phyloP scores from a whole-genome alignment of 2,888 invertebrate species.

The Ectemnius lituratus region DNA sequence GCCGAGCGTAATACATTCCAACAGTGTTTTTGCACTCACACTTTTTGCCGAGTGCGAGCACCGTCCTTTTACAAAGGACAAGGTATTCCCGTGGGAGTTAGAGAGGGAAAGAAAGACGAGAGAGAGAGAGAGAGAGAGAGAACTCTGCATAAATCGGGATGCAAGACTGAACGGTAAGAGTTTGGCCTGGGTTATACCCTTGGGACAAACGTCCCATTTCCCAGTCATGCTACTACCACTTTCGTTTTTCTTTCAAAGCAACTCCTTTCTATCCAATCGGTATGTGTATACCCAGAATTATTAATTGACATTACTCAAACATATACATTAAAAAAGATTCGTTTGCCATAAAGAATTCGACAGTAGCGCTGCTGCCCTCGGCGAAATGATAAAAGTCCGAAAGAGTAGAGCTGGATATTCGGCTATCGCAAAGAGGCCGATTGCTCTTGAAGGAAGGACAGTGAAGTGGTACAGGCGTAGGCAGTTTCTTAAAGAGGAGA shows the following conservation, averaged over 20 bases:
- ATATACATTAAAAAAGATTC: neutral
- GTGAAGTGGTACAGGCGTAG: constrained; percentile 40
- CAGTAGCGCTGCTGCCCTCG: too few relatives aligned
- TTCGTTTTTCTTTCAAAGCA: too few relatives aligned
- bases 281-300: too few relatives aligned
- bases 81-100: constrained; percentile 27
- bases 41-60: too few relatives aligned
- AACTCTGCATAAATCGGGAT: neutral
- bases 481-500: constrained; percentile 58
- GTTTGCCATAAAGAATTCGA: neutral
- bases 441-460: constrained; percentile 39
- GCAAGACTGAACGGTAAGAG: too few relatives aligned
- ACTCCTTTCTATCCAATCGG: too few relatives aligned
- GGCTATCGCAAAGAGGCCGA: neutral
- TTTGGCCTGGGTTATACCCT: too few relatives aligned
- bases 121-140: neutral
- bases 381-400: neutral
- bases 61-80: constrained; percentile 11
- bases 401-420: neutral
- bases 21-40: constrained; percentile 31
- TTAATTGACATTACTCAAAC: neutral
- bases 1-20: constrained; percentile 27
- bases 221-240: too few relatives aligned
- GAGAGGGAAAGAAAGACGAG: neutral
- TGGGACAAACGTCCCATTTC: too few relatives aligned